Evolutionary conservation across 2,797 vertebrate genomes (phyloP).

Genomic region (Diglossa cyanea): DNA sequence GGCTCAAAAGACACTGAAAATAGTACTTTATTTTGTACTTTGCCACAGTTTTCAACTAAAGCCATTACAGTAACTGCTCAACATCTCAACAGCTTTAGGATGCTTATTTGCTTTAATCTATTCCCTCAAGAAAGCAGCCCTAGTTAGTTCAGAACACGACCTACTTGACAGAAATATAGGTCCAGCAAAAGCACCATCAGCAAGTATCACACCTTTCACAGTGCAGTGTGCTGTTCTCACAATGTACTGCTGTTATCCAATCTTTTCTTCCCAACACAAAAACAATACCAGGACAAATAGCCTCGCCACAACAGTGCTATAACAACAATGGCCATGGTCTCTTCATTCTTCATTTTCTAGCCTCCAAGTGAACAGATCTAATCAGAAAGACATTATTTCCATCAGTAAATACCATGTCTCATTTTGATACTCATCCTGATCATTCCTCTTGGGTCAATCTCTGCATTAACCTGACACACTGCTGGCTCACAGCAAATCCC

Average conservation of each 20-base stretch:
- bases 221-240: background rate
- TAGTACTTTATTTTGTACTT: background rate
- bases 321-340: rapidly evolving
- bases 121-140: background rate
- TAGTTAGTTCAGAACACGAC: background rate
- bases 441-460: background rate
- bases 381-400: background rate
- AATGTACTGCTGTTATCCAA: background rate
- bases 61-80: background rate
- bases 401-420: background rate
- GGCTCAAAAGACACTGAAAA: background rate
- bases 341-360: background rate
- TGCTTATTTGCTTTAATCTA: background rate
- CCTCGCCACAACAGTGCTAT: background rate
- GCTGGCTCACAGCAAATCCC: background rate
- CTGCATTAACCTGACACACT: background rate
- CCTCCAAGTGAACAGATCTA: background rate
- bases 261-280: background rate
- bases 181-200: background rate
- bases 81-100: background rate
- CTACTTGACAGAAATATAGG: background rate
- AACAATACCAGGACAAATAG: background rate
- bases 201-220: background rate
- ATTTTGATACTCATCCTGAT: background rate
- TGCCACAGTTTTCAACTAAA: background rate